Conservation (phyloP, 2,888 invertebrate species). For the Vesta saturnalis region DNA sequence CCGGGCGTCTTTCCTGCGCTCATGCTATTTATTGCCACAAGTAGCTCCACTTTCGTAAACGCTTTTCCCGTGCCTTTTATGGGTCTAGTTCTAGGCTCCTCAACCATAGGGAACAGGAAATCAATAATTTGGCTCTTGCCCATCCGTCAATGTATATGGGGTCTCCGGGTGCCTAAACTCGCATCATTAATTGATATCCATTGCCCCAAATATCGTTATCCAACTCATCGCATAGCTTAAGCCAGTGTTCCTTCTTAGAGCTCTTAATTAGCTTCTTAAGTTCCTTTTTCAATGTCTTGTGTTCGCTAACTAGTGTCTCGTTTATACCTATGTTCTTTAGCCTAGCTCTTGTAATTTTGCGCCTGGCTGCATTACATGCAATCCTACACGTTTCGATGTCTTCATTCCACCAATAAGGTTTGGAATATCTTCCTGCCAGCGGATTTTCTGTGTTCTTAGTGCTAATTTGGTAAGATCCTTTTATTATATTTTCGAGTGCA, state of each 20-base stretch:
- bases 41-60: background rate
- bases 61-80: background rate
- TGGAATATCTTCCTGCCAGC: too few relatives aligned
- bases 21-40: background rate
- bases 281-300: background rate
- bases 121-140: background rate
- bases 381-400: background rate
- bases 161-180: background rate
- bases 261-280: too few relatives aligned
- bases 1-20: background rate
- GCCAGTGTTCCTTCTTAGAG: too few relatives aligned
- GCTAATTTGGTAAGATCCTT: too few relatives aligned
- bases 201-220: background rate
- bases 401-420: background rate
- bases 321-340: background rate
- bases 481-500: too few relatives aligned
- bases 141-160: background rate
- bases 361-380: background rate
- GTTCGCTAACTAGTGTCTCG: background rate
- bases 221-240: too few relatives aligned
- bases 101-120: background rate
- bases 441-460: too few relatives aligned
- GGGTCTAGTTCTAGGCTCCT: too few relatives aligned
- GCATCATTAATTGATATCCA: background rate
- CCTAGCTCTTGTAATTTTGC: background rate